phyloP scores from a whole-genome alignment of 1,140 invertebrate genomes.

The Drosophila arizonae region DNA sequence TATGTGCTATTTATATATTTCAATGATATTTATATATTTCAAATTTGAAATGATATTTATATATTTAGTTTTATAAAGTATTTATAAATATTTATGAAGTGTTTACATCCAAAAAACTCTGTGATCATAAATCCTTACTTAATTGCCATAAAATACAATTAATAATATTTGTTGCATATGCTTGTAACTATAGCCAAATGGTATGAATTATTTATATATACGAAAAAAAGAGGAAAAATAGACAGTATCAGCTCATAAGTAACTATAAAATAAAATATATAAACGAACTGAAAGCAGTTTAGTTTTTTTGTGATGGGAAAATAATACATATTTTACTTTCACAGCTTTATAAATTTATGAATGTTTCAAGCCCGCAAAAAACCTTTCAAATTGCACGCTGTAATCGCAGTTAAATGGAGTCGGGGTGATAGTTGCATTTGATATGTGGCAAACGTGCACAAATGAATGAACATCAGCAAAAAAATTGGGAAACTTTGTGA shows the following conservation, averaged over 20 bases:
- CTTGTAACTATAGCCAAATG: not conserved
- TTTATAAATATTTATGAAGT: too few species aligned
- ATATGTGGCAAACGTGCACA: constrained; percentile 19
- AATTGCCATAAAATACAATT: not conserved
- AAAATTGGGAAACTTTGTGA: not conserved
- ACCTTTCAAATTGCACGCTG: constrained; percentile 1
- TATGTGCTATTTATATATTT: too few species aligned
- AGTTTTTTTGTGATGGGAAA: too few species aligned
- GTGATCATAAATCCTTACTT: too few species aligned
- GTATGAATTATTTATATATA: not conserved
- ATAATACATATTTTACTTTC: not conserved
- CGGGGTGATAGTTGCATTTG: constrained; percentile 13
- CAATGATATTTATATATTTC: too few species aligned
- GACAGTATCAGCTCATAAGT: too few species aligned
- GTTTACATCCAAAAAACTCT: too few species aligned
- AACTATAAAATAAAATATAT: too few species aligned
- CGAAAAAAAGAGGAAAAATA: not conserved
- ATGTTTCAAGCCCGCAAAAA: constrained; percentile 8
- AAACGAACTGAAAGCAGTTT: too few species aligned
- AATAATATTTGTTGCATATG: constrained; percentile 1
- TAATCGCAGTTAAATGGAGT: constrained; percentile 2
- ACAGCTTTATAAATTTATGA: constrained; percentile 10
- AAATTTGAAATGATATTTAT: too few species aligned
- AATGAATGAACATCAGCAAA: constrained; percentile 12
- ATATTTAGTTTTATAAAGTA: too few species aligned